Evolutionary conservation across 1,140 invertebrate species (phyloP).

Genomic region (Diabrotica virgifera): DNA sequence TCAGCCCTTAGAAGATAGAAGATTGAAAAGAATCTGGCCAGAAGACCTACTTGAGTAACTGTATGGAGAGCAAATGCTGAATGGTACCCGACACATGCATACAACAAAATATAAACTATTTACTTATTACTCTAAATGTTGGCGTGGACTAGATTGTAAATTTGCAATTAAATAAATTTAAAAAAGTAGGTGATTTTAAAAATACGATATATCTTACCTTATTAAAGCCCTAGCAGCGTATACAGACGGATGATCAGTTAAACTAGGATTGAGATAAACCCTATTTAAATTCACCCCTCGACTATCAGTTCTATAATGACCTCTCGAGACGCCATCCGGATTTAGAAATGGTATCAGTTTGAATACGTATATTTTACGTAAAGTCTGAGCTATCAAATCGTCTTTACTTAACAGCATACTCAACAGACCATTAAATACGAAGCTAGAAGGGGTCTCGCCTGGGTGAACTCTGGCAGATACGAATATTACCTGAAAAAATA

Average conservation of each 20-base stretch:
- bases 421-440: conserved; percentile 90
- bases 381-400: conserved; percentile 67
- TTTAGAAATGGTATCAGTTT: conserved; percentile 92
- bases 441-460: conserved; percentile 91
- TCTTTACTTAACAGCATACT: conserved; percentile 72
- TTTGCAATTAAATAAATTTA: too few relatives aligned
- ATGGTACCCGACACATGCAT: too few relatives aligned
- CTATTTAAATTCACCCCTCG: conserved; percentile 87
- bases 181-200: too few relatives aligned
- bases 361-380: conserved; percentile 82
- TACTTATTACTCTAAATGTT: too few relatives aligned
- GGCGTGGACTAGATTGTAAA: too few relatives aligned
- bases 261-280: conserved; percentile 75
- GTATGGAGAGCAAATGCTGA: too few relatives aligned
- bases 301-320: conserved; percentile 87
- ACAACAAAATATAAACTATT: too few relatives aligned
- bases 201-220: conserved; percentile 45
- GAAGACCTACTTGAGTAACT: too few relatives aligned
- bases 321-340: conserved; percentile 86
- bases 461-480: conserved; percentile 89
- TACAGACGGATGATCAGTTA: conserved; percentile 76
- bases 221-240: conserved; percentile 77
- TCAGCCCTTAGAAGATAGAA: too few relatives aligned
- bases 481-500: conserved; percentile 66
- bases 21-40: too few relatives aligned